Evolutionary conservation across 2,113 vertebrate species (phyloP).

Genomic region (Rhinolophus sinicus): DNA sequence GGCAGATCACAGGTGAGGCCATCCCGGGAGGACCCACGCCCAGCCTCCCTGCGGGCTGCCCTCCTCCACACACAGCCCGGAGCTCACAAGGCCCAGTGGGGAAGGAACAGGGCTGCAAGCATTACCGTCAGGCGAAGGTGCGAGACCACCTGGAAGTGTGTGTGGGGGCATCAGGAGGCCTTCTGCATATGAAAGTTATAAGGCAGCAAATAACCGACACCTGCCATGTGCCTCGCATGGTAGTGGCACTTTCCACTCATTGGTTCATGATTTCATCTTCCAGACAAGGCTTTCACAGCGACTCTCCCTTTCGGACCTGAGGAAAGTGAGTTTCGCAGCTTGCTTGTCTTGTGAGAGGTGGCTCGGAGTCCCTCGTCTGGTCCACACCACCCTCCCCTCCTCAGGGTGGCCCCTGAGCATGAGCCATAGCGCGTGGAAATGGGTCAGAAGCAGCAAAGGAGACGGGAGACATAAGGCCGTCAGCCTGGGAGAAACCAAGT

Average conservation of each 20-base stretch:
- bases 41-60: background rate
- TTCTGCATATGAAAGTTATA: rapidly evolving
- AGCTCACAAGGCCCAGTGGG: rapidly evolving
- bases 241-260: rapidly evolving
- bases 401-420: background rate
- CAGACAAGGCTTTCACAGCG: rapidly evolving
- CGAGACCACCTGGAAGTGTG: background rate
- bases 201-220: rapidly evolving
- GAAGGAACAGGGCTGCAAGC: background rate
- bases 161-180: rapidly evolving
- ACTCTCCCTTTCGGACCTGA: rapidly evolving
- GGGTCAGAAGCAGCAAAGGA: too few relatives aligned
- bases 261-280: rapidly evolving
- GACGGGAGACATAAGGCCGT: background rate
- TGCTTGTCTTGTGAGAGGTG: rapidly evolving
- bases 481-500: background rate
- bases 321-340: background rate
- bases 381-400: background rate
- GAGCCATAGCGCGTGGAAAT: rapidly evolving
- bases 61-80: rapidly evolving
- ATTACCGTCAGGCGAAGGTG: rapidly evolving
- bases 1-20: background rate
- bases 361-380: background rate
- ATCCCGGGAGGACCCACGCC: background rate
- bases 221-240: rapidly evolving